phyloP scores from a whole-genome alignment of 1,140 invertebrate species.

The Anadara kagoshimensis region DNA sequence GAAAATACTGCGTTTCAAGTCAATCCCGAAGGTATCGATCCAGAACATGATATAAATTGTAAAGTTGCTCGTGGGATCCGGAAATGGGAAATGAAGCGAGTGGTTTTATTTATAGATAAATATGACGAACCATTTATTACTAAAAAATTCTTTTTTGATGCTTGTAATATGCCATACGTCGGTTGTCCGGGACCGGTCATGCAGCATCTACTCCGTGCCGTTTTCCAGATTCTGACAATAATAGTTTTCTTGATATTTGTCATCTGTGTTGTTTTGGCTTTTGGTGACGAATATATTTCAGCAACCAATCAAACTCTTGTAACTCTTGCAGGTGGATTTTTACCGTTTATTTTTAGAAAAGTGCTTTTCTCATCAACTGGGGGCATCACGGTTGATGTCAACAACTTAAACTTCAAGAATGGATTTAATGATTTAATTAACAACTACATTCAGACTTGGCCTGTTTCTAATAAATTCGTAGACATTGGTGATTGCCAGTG shows the following conservation, averaged over 20 bases:
- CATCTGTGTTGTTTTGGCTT: slow-evolving; percentile 54
- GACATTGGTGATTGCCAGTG: too few relatives aligned
- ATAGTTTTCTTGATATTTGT: slow-evolving; percentile 58
- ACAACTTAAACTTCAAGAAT: slow-evolving; percentile 52
- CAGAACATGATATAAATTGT: background rate
- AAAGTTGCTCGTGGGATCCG: slow-evolving; percentile 7
- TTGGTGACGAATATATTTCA: slow-evolving; percentile 59
- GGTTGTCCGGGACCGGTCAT: slow-evolving; percentile 54
- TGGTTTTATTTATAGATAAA: slow-evolving; percentile 54
- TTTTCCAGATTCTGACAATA: slow-evolving; percentile 45
- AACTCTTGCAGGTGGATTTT: slow-evolving; percentile 54
- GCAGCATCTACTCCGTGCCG: slow-evolving; percentile 36
- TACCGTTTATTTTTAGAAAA: slow-evolving; percentile 56
- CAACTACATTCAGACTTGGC: slow-evolving; percentile 51
- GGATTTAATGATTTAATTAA: slow-evolving; percentile 50
- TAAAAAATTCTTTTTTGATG: slow-evolving; percentile 56
- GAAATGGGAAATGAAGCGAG: slow-evolving; percentile 39
- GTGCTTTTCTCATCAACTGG: slow-evolving; percentile 37
- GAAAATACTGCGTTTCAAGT: slow-evolving; percentile 47
- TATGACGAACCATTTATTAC: slow-evolving; percentile 53
- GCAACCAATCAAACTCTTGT: slow-evolving; percentile 58
- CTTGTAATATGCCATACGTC: slow-evolving; percentile 44
- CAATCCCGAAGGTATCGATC: background rate
- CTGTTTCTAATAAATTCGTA: too few relatives aligned
- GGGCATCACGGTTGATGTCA: slow-evolving; percentile 35